A percentile compares a stretch with the other conserved stretches of the same genome.
phyloP scores from a whole-genome alignment of 2,113 vertebrate species.

The Climacteris rufus region DNA sequence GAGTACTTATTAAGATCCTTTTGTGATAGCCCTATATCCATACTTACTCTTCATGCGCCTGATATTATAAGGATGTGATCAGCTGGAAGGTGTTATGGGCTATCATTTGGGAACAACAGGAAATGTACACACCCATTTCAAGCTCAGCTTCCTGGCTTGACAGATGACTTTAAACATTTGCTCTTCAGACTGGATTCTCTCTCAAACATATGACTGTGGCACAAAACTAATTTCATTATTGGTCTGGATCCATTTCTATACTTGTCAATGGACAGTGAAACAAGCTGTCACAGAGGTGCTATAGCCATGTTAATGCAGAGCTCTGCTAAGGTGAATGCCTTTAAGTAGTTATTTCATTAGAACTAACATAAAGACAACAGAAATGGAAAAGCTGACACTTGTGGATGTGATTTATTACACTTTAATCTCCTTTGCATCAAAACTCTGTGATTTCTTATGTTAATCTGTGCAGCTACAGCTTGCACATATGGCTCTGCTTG shows the following conservation, averaged over 20 bases:
- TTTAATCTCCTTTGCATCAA: not conserved
- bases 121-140: not conserved
- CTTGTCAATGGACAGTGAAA: not conserved
- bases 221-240: not conserved
- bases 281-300: not conserved
- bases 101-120: not conserved
- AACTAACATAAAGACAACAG: not conserved
- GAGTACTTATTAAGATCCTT: not conserved
- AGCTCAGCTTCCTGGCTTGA: not conserved
- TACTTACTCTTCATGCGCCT: not conserved
- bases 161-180: not conserved
- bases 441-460: not conserved
- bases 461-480: not conserved
- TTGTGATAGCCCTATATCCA: not conserved
- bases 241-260: not conserved
- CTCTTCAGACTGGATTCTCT: not conserved
- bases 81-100: not conserved
- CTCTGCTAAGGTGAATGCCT: not conserved
- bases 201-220: not conserved
- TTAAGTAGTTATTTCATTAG: not conserved
- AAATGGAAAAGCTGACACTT: not conserved
- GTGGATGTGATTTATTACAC: not conserved
- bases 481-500: not conserved
- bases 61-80: not conserved
- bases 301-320: not conserved